Evolutionary conservation across 2,113 vertebrate species (phyloP), one percentile per base, ranked within the genome.

Genomic region (Sylvietta virens): DNA sequence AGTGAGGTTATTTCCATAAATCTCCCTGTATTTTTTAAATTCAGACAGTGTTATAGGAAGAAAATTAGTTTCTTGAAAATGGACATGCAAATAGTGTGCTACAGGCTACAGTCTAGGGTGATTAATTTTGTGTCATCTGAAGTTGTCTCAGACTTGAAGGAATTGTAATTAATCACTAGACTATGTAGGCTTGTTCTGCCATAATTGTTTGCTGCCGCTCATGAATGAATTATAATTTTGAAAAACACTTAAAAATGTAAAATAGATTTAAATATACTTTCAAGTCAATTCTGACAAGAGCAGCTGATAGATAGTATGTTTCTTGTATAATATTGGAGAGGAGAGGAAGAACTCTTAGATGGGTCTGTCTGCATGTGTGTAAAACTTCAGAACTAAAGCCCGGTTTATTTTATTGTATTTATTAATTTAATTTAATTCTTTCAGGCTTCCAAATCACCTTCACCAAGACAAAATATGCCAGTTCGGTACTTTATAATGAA

Each of bases 401-500:
- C 13, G 1, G 3, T 40, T 81, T 78, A 61, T 67, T 83, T 86
- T 30, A 26, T 7, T 71, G 13, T 33, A 56, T 18, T 24, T 57
- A 39, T 66, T 76, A n/a, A 65, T 84, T 65, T 44, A 61, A 40
- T 82, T 37, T 87, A 9, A 48, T 60, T 95, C 88, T 97, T 96
- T 35, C 84, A 98, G 98, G 95, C 93, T 64, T 98, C 98, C 58
- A 97, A 97, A 76, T 97, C 97, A 6, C 86, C 97, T 58, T 98
- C 98, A 51, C 97, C 97, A 50, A 97, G 97, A 94, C 95, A 94
- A 86, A 96, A 96, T 71, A 80, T 92, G 42, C 97, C 97, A 7
- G 79, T 98, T 88, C 97, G 98, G 31, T 99, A 99, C 97, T 99
- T 99, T 57, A 98, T 99, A 95, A 98, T 99, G 98, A 99, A 99